Evolutionary conservation across 1,140 invertebrate species (phyloP).

Genomic region (Drosophila sechellia): DNA sequence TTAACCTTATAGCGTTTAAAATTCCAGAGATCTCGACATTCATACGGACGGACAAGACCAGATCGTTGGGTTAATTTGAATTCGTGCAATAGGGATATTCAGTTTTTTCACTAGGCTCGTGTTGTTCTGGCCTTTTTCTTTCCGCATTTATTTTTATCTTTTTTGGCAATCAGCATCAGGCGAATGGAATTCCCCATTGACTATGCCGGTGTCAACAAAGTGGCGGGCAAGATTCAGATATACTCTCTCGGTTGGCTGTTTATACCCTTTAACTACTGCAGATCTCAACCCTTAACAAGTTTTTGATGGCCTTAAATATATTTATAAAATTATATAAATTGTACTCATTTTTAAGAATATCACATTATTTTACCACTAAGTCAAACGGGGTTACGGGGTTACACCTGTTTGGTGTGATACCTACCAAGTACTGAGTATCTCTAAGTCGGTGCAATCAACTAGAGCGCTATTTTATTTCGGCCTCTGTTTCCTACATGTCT

Average conservation of each 20-base stretch:
- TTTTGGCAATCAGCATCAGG: constrained; percentile 72
- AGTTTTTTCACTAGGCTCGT: constrained; percentile 43
- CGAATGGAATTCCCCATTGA: constrained; percentile 65
- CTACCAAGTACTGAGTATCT: not conserved
- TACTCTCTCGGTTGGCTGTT: constrained; percentile 18
- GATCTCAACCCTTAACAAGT: no score
- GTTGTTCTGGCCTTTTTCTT: not conserved
- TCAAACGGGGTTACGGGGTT: no score
- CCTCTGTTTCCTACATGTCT: constrained; percentile 12
- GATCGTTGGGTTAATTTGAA: constrained; percentile 68
- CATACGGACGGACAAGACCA: no score
- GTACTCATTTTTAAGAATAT: no score
- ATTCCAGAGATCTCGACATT: no score
- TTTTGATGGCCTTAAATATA: no score
- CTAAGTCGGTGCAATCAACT: not conserved
- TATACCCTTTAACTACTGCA: not conserved
- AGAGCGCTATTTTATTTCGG: not conserved
- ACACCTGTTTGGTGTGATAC: no score
- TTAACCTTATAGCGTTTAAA: no score
- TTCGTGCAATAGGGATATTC: constrained; percentile 70
- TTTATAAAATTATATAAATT: no score
- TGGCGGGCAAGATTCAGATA: constrained; percentile 8
- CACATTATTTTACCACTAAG: no score
- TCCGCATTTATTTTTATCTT: constrained; percentile 22
- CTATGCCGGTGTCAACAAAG: constrained; percentile 22